Evolutionary conservation across 2,113 vertebrate genomes (phyloP).

Genomic region (Columba janthina): DNA sequence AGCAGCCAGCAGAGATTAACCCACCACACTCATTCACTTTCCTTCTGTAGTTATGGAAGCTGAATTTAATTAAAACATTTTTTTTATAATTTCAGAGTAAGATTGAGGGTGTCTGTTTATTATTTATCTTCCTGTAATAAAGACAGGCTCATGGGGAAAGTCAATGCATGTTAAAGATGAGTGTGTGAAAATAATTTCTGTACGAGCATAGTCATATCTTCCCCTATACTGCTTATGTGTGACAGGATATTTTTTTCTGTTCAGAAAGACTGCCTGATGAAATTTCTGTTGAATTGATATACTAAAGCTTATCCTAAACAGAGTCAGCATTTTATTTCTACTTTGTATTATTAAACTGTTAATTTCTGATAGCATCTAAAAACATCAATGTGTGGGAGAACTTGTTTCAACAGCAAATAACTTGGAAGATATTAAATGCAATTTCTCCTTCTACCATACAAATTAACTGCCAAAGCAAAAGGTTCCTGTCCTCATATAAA

Average conservation of each 20-base stretch:
- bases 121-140: not conserved
- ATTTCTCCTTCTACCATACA: not conserved
- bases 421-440: not conserved
- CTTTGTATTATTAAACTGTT: not conserved
- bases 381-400: not conserved
- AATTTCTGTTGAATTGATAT: not conserved
- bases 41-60: not conserved
- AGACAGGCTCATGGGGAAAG: not conserved
- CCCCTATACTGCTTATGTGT: not conserved
- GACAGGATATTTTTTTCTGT: not conserved
- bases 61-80: constrained; percentile 27
- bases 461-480: not conserved
- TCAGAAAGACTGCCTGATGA: not conserved
- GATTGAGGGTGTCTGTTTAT: not conserved
- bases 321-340: not conserved
- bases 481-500: not conserved
- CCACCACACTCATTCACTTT: not conserved
- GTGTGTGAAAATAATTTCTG: not conserved
- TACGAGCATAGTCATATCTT: not conserved
- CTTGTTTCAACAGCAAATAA: not conserved
- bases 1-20: not conserved
- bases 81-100: constrained; percentile 5
- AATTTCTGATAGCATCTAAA: not conserved
- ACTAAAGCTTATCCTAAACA: not conserved
- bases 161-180: not conserved